These are phyloP conservation scores for Nycticorax nycticorax DNA, from an alignment of 2,113 vertebrate species.

Conservation along the genomic window DNA sequence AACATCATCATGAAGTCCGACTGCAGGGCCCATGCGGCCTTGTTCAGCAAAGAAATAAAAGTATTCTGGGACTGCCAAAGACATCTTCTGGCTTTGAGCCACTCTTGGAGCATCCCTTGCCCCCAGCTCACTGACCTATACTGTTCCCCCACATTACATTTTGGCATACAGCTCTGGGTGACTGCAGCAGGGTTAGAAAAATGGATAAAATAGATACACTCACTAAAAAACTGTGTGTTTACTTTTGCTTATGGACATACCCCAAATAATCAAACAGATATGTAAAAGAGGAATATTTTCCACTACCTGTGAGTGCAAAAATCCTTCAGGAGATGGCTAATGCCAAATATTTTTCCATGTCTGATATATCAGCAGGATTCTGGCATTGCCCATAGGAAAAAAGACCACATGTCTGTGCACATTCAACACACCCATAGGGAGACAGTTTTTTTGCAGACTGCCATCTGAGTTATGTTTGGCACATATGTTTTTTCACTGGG, in stretches of 20 bases:
- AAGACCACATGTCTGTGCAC: conserved; percentile 19
- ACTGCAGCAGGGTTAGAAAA: not conserved
- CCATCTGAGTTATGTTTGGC: conserved; percentile 26
- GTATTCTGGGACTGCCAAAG: not conserved
- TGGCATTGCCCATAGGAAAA: conserved; percentile 51
- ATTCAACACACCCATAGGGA: conserved; percentile 17
- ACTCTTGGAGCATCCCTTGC: not conserved
- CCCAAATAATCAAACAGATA: conserved; percentile 18
- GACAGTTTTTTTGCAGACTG: not conserved
- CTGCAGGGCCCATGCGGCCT: not conserved
- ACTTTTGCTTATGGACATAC: not conserved
- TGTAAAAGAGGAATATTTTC: conserved; percentile 36
- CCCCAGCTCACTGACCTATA: not conserved
- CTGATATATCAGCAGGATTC: conserved; percentile 43
- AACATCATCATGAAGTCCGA: not conserved
- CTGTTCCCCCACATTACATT: not conserved
- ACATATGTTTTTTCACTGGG: not conserved
- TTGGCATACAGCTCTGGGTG: not conserved
- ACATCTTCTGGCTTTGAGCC: not conserved
- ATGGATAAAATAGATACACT: not conserved
- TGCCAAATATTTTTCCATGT: conserved; percentile 33
- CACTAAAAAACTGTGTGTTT: not conserved
- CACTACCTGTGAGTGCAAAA: conserved; percentile 28
- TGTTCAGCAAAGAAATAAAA: not conserved
- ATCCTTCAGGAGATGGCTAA: conserved; percentile 14